A percentile compares a stretch with the other conserved stretches of the same genome.
Conservation (phyloP, 2,797 vertebrate species). For the Sebastes iracundus region DNA sequence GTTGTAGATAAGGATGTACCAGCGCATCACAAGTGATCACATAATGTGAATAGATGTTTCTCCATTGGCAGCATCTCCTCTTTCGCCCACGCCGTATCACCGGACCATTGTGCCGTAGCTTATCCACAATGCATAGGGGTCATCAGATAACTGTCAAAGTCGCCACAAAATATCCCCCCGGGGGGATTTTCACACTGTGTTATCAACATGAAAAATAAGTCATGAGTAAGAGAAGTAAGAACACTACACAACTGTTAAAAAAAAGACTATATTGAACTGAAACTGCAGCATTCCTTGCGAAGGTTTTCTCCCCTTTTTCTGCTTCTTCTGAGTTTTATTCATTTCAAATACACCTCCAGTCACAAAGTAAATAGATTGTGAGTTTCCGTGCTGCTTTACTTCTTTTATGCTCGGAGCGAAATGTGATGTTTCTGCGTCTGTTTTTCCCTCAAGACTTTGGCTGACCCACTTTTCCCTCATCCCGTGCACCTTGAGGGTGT, state of each 20-base stretch:
- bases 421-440: constrained; percentile 66
- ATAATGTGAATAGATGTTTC: constrained; percentile 19
- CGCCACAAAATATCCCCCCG: background rate
- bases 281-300: constrained; percentile 32
- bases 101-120: constrained; percentile 14
- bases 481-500: constrained; percentile 62
- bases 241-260: background rate
- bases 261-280: constrained; percentile 30
- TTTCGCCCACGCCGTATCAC: background rate
- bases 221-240: constrained; percentile 2
- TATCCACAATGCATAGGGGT: constrained; percentile 13
- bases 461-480: constrained; percentile 79
- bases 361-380: constrained; percentile 76
- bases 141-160: constrained; percentile 40
- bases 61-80: background rate
- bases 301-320: constrained; percentile 24
- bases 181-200: background rate
- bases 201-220: constrained; percentile 38
- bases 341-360: constrained; percentile 68
- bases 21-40: background rate
- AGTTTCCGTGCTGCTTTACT: constrained; percentile 61
- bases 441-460: constrained; percentile 70
- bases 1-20: constrained; percentile 4
- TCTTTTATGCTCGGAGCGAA: constrained; percentile 69
- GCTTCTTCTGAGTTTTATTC: constrained; percentile 44